Evolutionary conservation across 2,113 vertebrate genomes (phyloP), one percentile per base, ranked within the genome.

Genomic region (Rhinoderma darwinii): DNA sequence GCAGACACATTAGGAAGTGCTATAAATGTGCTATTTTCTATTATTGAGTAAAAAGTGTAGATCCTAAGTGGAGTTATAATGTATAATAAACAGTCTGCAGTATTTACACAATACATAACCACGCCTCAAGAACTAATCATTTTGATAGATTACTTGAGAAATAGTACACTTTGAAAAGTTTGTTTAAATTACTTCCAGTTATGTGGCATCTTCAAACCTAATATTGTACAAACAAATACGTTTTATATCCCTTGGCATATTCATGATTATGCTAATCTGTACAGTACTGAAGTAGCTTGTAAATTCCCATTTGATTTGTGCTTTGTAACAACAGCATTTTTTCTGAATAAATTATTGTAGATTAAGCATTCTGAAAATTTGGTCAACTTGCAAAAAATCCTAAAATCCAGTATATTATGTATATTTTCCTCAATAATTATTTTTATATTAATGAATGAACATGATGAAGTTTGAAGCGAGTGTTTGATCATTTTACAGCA

Each of bases 181-280:
- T 73, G 63, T 86, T 86, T 86, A 86, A 86, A 82, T 86, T 81
- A 82, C 85, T 86, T 86, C 85, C 66, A 86, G 66, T 86, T 27
- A 86, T 86, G 35, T 86, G 85, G 77, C 66, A 50, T 86, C 85
- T 86, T 86, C 50, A 86, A 77, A 86, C 73, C 85, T 82, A 81
- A 82, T 86, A 86, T 74, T 73, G 78, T 73, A 86, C 51, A 86
- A 86, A 86, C 85, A 86, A 86, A 86, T 86, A 74, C 72, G 85
- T n/a, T 73, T 86, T 82, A 86, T 86, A 86, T 86, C 77, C 85
- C 78, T 86, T 86, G 85, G 85, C 85, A 86, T 86, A 86, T 86
- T 86, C 85, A 82, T 86, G 85, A 86, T 86, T 82, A 86, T 86
- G 85, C 77, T 86, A 86, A 86, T 81, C 85, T 81, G 77, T 86